phyloP scores from a whole-genome alignment of 1,140 invertebrate genomes.

The Trinorchestia longiramus region DNA sequence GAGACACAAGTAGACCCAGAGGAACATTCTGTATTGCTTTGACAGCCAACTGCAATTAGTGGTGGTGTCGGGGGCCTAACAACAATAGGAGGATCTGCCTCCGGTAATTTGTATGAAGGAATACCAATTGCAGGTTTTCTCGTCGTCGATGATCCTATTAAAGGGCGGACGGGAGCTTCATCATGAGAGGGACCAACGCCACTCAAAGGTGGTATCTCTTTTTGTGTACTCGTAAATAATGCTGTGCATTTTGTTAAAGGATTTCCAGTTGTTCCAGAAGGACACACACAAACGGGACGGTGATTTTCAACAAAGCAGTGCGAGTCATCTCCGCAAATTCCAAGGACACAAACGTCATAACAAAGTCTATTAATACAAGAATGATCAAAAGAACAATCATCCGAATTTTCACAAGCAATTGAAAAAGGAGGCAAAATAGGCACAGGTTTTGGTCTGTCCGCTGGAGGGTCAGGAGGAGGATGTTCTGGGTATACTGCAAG shows the following conservation, averaged over 20 bases:
- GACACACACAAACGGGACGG: constrained; percentile 73
- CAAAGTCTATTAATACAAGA: constrained; percentile 87
- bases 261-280: constrained; percentile 62
- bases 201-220: constrained; percentile 41
- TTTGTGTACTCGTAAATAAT: constrained; percentile 28
- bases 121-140: constrained; percentile 47
- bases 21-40: constrained; percentile 84
- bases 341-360: constrained; percentile 88
- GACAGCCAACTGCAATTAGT: constrained; percentile 58
- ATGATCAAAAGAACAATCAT: constrained; percentile 88
- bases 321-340: constrained; percentile 88
- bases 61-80: constrained; percentile 58
- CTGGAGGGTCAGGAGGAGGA: constrained; percentile 68
- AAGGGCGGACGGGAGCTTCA: not conserved
- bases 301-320: constrained; percentile 86
- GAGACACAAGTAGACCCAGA: constrained; percentile 82
- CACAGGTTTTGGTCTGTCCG: constrained; percentile 50
- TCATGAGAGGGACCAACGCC: constrained; percentile 6
- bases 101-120: constrained; percentile 26
- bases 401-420: constrained; percentile 61
- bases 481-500: constrained; percentile 44
- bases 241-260: constrained; percentile 58
- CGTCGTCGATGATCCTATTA: constrained; percentile 55
- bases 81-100: constrained; percentile 14
- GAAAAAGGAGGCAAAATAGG: constrained; percentile 57